Evolutionary conservation across 2,888 invertebrate genomes (phyloP), one percentile per base, ranked within the genome.

Genomic region (Callosobruchus maculatus): DNA sequence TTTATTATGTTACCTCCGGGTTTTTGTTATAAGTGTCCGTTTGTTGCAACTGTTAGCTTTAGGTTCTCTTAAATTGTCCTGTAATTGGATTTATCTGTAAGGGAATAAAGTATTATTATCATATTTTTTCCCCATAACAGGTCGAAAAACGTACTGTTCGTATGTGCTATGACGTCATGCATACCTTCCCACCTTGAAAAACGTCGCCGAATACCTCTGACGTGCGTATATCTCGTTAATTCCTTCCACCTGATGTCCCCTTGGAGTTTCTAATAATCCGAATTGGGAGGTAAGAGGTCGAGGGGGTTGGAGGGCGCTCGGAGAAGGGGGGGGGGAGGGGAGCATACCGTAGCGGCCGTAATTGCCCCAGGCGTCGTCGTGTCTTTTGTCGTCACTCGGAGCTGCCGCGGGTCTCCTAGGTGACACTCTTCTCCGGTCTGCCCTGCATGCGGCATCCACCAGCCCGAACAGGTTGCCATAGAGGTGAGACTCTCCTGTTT

Each of bases 381-480:
- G 49, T 49, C 49, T 49, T 49, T 49, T 49, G 49, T 49, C 49
- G 49, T 49, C 49, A 49, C 49, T 49, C 13, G 49, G 49, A n/a
- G n/a, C n/a, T n/a, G n/a, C n/a, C 13, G 49, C 13, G 49, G 49
- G 49, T 49, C 49, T 49, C 49, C 49, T 49, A 13, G 49, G 49
- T 49, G 49, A 49, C 49, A 49, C 49, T 49, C 49, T 13, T 49
- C 49, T 49, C 3, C 49, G 49, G 7, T 49, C 49, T 49, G 13
- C 49, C 13, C 9, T 49, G 49, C 49, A 0, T 1, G 49, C 49
- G 9, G 13, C 3, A 13, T 49, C 49, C 49, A 49, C 49, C 49
- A 49, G 49, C 9, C 49, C 49, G 18, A 49, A 84, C 84, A 84
- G 82, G 85, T 86, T 86, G 86, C 86, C 84, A 86, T 85, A 85